Conservation (phyloP, 2,113 vertebrate species). For the Eclectus roratus region DNA sequence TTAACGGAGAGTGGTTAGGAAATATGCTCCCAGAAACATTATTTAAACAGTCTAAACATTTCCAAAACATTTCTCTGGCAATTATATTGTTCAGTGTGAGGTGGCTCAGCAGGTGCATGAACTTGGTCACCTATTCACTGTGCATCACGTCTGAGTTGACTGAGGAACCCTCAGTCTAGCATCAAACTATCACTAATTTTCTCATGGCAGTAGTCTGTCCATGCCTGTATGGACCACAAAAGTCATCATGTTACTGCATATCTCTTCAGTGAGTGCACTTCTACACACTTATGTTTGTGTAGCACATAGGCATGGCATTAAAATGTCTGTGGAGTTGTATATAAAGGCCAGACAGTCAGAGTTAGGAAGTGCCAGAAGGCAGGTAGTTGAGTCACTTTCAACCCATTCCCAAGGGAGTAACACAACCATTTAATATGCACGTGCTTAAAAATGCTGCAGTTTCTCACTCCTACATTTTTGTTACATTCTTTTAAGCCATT, state of each 20-base stretch:
- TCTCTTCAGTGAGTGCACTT: neutral
- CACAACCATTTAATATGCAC: neutral
- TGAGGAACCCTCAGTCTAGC: neutral
- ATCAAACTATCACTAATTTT: neutral
- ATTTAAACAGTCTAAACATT: neutral
- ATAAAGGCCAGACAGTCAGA: neutral
- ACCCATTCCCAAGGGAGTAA: neutral
- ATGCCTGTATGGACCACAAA: neutral
- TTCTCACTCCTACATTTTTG: neutral
- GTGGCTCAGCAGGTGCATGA: rapidly evolving
- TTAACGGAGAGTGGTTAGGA: neutral
- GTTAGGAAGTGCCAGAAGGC: neutral
- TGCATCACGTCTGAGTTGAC: neutral
- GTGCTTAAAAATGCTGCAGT: neutral
- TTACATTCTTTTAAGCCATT: neutral
- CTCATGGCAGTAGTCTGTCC: neutral
- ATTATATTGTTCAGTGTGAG: rapidly evolving
- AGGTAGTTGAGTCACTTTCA: neutral
- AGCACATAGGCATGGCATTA: neutral
- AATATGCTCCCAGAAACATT: neutral
- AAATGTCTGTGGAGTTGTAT: neutral
- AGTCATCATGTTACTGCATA: neutral
- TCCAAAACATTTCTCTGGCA: neutral
- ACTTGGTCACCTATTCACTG: neutral
- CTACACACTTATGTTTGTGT: neutral